Conservation (phyloP, 2,113 vertebrate genomes). For the Spizaetus ornatus region DNA sequence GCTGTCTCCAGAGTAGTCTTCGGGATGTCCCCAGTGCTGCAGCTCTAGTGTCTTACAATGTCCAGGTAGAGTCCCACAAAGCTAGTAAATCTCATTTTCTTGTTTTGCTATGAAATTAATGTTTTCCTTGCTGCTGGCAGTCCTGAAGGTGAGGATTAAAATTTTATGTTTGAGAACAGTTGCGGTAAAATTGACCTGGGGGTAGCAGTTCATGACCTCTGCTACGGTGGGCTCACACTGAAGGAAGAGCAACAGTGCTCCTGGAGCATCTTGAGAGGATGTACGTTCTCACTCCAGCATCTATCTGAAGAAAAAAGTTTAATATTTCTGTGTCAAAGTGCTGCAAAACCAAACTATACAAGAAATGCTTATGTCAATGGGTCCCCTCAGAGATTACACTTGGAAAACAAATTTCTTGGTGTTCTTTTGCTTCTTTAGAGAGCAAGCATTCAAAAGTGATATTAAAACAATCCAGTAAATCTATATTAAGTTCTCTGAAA, state of each 20-base stretch:
- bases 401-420: not conserved
- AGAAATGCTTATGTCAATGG: not conserved
- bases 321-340: not conserved
- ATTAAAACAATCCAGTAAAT: not conserved
- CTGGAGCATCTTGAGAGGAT: not conserved
- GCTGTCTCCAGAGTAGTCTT: not conserved
- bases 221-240: not conserved
- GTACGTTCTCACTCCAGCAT: not conserved
- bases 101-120: not conserved
- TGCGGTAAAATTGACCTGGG: not conserved
- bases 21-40: not conserved
- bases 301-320: not conserved
- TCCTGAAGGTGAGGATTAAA: not conserved
- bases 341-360: not conserved
- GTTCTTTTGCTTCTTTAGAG: not conserved
- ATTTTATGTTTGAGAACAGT: not conserved
- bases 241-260: not conserved
- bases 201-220: not conserved
- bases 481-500: not conserved
- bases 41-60: not conserved
- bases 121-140: not conserved
- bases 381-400: not conserved
- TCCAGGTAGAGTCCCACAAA: not conserved
- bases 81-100: not conserved
- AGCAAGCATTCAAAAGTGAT: not conserved